phyloP scores from a whole-genome alignment of 1,140 invertebrate genomes.

The Leptopilina clavipes region DNA sequence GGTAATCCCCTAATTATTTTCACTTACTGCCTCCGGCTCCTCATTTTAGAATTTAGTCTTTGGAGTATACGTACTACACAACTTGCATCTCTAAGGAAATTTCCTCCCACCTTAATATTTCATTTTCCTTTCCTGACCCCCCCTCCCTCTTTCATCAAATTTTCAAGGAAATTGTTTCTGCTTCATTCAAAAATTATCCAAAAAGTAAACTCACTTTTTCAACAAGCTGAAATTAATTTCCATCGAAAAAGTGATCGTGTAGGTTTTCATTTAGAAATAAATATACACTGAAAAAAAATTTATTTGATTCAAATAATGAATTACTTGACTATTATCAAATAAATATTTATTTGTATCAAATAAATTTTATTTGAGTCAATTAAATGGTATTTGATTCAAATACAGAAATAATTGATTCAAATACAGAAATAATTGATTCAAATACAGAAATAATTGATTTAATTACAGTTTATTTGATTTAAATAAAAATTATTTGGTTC shows the following conservation, averaged over 20 bases:
- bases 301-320: too few species aligned
- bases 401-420: too few species aligned
- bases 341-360: too few species aligned
- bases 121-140: background rate
- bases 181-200: background rate
- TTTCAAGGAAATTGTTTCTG: background rate
- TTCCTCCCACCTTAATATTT: background rate
- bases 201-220: background rate
- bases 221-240: background rate
- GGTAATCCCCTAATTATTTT: conserved; percentile 30
- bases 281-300: too few species aligned
- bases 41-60: conserved; percentile 28
- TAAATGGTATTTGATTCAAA: too few species aligned
- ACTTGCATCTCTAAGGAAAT: conserved; percentile 7
- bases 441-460: too few species aligned
- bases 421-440: too few species aligned
- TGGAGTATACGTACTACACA: background rate
- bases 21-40: conserved; percentile 9
- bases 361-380: too few species aligned
- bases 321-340: too few species aligned
- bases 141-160: background rate
- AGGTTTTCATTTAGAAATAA: too few species aligned
- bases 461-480: too few species aligned
- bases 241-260: background rate
- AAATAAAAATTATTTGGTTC: too few species aligned